A percentile compares a stretch with the other conserved stretches of the same genome.
These are phyloP conservation scores for Lepus oiostolus DNA, from an alignment of 2,797 vertebrate species.

Conservation along the genomic window DNA sequence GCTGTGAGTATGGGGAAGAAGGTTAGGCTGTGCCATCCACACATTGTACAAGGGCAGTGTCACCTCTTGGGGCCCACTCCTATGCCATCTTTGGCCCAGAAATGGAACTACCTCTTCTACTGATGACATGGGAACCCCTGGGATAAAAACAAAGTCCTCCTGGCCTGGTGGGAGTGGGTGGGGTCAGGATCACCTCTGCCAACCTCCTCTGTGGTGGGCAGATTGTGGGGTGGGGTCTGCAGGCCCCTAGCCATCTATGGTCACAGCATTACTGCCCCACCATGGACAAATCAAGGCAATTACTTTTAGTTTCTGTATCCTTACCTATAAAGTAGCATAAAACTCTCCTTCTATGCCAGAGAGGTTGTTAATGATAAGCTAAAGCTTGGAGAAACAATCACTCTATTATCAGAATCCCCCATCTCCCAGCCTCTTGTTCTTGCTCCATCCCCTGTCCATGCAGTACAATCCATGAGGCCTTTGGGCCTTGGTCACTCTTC, in stretches of 20 bases:
- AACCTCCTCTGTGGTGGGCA: background rate
- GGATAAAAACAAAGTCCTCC: background rate
- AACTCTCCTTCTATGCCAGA: background rate
- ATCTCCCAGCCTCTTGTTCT: background rate
- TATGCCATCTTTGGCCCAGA: background rate
- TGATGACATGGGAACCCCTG: background rate
- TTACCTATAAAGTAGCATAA: background rate
- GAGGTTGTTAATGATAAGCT: background rate
- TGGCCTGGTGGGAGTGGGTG: background rate
- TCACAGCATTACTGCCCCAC: background rate
- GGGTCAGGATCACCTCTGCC: background rate
- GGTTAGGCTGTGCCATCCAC: background rate
- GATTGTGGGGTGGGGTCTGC: background rate
- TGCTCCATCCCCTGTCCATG: background rate
- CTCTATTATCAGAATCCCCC: background rate
- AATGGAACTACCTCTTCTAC: background rate
- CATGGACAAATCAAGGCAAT: background rate
- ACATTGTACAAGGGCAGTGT: rapidly evolving
- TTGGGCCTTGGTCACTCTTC: background rate
- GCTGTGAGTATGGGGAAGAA: background rate
- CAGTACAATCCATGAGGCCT: rapidly evolving
- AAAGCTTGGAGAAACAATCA: background rate
- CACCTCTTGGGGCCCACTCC: background rate
- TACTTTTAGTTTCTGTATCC: background rate
- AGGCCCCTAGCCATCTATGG: background rate